phyloP scores from a whole-genome alignment of 1,140 invertebrate genomes.

The Cydia pomonella region DNA sequence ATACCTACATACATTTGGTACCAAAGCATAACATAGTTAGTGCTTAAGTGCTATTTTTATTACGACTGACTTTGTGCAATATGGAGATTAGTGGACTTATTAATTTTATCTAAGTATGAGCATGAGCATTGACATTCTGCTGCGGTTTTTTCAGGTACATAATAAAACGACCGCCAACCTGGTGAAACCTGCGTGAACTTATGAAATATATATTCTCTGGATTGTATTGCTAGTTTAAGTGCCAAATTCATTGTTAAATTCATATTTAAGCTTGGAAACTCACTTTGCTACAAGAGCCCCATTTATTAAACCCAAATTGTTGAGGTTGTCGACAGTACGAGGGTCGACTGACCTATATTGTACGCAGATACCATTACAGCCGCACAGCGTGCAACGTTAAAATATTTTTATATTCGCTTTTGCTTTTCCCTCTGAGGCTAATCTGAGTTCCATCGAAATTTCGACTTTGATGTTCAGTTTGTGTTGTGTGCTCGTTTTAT shows the following conservation, averaged over 20 bases:
- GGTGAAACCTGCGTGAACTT: too few species aligned
- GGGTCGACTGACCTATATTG: constrained; percentile 28
- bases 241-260: background rate
- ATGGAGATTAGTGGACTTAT: too few species aligned
- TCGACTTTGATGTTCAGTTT: constrained; percentile 11
- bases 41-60: too few species aligned
- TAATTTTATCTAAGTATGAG: too few species aligned
- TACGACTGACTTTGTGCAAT: too few species aligned
- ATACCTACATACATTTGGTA: too few species aligned
- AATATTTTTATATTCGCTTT: constrained; percentile 21
- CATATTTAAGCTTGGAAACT: background rate
- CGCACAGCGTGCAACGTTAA: constrained; percentile 3
- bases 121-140: too few species aligned
- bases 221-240: too few species aligned
- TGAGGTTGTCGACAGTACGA: constrained; percentile 29
- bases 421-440: background rate
- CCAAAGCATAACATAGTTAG: too few species aligned
- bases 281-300: background rate
- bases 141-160: too few species aligned
- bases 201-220: too few species aligned
- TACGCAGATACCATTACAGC: constrained; percentile 17
- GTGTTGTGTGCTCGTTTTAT: constrained; percentile 7
- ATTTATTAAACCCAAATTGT: constrained; percentile 24
- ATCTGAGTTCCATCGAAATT: constrained; percentile 9
- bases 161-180: too few species aligned